A percentile compares a stretch with the other conserved stretches of the same genome.
These are phyloP conservation scores for Drosophila serrata DNA, from an alignment of 1,140 invertebrate genomes.

Conservation along the genomic window DNA sequence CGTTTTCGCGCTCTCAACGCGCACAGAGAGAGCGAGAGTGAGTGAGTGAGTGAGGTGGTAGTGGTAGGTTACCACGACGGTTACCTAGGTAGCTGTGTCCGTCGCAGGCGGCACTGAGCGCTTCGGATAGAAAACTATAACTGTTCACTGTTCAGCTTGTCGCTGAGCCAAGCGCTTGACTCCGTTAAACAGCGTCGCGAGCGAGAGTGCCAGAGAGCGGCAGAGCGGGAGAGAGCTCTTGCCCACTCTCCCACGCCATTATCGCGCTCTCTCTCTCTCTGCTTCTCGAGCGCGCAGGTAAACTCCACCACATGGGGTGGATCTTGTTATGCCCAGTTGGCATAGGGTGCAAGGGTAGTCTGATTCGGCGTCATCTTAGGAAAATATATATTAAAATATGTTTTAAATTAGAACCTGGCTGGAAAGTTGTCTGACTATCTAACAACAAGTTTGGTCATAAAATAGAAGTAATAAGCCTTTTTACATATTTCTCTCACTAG, in stretches of 20 bases:
- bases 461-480: no score
- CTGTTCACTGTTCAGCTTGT: conserved; percentile 65
- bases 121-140: conserved; percentile 81
- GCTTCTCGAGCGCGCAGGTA: conserved; percentile 41
- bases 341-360: not conserved
- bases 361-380: not conserved
- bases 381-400: no score
- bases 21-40: conserved; percentile 2
- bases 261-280: conserved; percentile 10
- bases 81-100: conserved; percentile 60
- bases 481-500: no score
- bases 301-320: conserved; percentile 60
- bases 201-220: conserved; percentile 10
- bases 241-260: conserved; percentile 11
- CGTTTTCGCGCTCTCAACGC: conserved; percentile 47
- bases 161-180: conserved; percentile 56
- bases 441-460: no score
- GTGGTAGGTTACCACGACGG: conserved; percentile 22
- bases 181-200: conserved; percentile 4
- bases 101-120: conserved; percentile 82
- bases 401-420: no score
- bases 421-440: no score
- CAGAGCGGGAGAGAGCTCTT: conserved; percentile 1
- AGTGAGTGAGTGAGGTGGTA: conserved; percentile 8
- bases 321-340: conserved; percentile 52